phyloP scores from a whole-genome alignment of 1,140 invertebrate genomes.

The Brachionus plicatilis region DNA sequence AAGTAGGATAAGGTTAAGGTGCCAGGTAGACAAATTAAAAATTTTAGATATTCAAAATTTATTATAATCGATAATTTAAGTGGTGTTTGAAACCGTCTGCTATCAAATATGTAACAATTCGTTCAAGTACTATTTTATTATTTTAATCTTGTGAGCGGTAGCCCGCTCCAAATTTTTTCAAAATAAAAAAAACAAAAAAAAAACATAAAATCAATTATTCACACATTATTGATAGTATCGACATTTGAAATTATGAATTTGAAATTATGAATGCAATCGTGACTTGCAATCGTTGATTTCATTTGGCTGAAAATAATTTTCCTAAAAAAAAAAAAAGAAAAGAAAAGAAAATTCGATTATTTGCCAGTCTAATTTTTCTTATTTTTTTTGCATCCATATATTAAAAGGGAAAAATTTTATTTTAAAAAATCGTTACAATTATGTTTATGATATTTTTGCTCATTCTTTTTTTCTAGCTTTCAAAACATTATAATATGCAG shows the following conservation, averaged over 20 bases:
- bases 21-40: background rate
- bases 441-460: conserved; percentile 14
- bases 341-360: background rate
- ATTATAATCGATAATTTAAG: background rate
- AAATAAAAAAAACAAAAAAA: background rate
- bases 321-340: background rate
- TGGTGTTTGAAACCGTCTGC: background rate
- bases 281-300: background rate
- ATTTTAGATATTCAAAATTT: background rate
- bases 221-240: background rate
- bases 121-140: background rate
- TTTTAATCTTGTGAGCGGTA: background rate
- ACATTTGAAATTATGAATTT: background rate
- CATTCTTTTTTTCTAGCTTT: background rate
- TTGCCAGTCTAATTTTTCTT: background rate
- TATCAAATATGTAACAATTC: background rate
- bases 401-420: background rate
- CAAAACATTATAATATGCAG: conserved; percentile 17
- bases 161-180: background rate
- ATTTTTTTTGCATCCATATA: background rate
- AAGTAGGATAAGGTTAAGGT: background rate
- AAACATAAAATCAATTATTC: background rate
- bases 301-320: background rate
- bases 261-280: background rate
- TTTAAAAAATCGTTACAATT: conserved; percentile 32